Evolutionary conservation across 2,113 vertebrate species (phyloP), one percentile per base, ranked within the genome.

Genomic region (Lophochroa leadbeateri): DNA sequence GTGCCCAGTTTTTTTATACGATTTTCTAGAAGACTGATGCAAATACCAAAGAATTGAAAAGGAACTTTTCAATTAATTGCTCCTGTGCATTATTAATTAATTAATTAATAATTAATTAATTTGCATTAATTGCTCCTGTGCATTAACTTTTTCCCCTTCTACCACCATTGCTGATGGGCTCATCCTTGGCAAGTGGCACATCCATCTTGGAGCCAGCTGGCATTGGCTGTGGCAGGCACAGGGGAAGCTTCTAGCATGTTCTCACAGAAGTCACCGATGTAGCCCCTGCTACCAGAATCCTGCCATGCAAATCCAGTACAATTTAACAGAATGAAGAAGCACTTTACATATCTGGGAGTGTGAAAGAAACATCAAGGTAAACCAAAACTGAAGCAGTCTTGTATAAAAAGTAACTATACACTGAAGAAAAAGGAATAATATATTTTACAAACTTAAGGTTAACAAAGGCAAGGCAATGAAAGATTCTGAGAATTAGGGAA

Each of bases 1-100:
- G 5, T 41, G 19, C n/a, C 17, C n/a, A 33, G 2, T 1, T 41
- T 80, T 77, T 78, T 61, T 0, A 35, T 33, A 50, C 2, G 6
- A 20, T 25, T 81, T 94, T 89, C 63, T 37, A 70, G n/a, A 55
- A 77, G 16, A 65, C 24, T 49, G 8, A 50, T 23, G 3, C 1
- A 35, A 94, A 71, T 29, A 1, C 1, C 15, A 6, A 74, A 44
- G 15, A 61, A 50, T 2, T 28, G 8, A 15, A 65, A 70, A 75
- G 6, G 4, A 72, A 14, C 41, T 41, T 41, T 41, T 41, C 41
- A 41, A 41, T 41, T 14, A 41, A 41, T 33, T 57, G 53, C 31
- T 57, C 31, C 31, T 57, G 31, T 20, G 31, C 31, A 8, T 33
- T 33, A 57, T 41, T 41, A 41, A 41, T 41, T 41, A 41, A 41